A percentile compares a stretch with the other conserved stretches of the same genome.
Conservation (phyloP, 2,888 invertebrate species). For the Diarsia rubi region DNA sequence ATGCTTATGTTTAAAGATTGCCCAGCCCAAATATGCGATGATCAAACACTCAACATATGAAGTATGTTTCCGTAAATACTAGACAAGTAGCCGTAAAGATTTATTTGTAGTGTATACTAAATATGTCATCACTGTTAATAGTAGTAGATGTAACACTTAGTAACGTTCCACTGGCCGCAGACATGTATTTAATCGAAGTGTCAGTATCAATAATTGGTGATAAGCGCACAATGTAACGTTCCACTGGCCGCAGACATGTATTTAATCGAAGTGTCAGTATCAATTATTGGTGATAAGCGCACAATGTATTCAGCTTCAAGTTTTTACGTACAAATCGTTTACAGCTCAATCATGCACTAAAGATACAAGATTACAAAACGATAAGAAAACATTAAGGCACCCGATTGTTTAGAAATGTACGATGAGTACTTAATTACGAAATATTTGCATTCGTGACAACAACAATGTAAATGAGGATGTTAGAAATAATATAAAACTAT, state of each 20-base stretch:
- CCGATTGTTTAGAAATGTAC: slow-evolving; percentile 31
- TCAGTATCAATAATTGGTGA: slow-evolving; percentile 73
- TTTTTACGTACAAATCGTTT: slow-evolving; percentile 62
- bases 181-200: slow-evolving; percentile 70
- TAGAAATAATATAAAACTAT: slow-evolving; percentile 7
- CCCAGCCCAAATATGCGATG: slow-evolving; percentile 15
- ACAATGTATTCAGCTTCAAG: slow-evolving; percentile 66
- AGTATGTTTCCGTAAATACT: slow-evolving; percentile 25
- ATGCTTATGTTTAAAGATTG: slow-evolving; percentile 13
- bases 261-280: slow-evolving; percentile 74
- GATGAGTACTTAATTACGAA: slow-evolving; percentile 8
- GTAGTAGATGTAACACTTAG: slow-evolving; percentile 54
- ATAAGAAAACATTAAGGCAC: slow-evolving; percentile 34
- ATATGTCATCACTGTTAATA: slow-evolving; percentile 37
- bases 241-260: slow-evolving; percentile 38
- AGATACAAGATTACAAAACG: slow-evolving; percentile 46
- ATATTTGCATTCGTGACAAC: slow-evolving; percentile 7
- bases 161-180: slow-evolving; percentile 51
- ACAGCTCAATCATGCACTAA: slow-evolving; percentile 54
- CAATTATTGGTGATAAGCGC: slow-evolving; percentile 68
- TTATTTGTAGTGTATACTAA: slow-evolving; percentile 14
- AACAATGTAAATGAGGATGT: background rate
- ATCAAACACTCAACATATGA: slow-evolving; percentile 14
- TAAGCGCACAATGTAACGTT: slow-evolving; percentile 66
- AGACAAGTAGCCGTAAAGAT: background rate